A percentile compares a stretch with the other conserved stretches of the same genome.
phyloP scores from a whole-genome alignment of 2,113 vertebrate genomes.

The Phrynosoma platyrhinos region DNA sequence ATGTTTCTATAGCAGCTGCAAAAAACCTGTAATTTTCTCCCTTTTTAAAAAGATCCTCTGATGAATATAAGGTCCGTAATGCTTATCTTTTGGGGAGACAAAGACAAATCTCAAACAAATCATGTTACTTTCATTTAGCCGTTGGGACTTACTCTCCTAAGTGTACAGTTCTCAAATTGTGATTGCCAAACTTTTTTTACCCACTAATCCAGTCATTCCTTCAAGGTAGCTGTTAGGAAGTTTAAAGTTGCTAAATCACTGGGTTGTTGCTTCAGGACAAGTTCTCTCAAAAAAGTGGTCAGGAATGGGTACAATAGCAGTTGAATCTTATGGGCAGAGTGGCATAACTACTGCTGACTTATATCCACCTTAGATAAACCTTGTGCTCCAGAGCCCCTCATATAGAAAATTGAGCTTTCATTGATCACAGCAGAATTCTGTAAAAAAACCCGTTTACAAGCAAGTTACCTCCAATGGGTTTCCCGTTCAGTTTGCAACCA shows the following conservation, averaged over 20 bases:
- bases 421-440: conserved; percentile 75
- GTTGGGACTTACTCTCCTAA: conserved; percentile 78
- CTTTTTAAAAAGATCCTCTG: conserved; percentile 60
- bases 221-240: conserved; percentile 14
- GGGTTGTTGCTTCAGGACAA: conserved; percentile 20
- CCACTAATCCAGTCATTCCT: conserved; percentile 73
- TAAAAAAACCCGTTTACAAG: conserved; percentile 74
- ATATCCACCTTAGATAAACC: conserved; percentile 71
- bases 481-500: conserved; percentile 85
- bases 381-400: conserved; percentile 78
- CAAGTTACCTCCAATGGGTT: conserved; percentile 82
- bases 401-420: conserved; percentile 78
- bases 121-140: conserved; percentile 79
- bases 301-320: conserved; percentile 60
- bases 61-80: conserved; percentile 38
- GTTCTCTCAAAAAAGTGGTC: conserved; percentile 18
- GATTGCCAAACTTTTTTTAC: conserved; percentile 85
- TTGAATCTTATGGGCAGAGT: conserved; percentile 63
- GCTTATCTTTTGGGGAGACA: conserved; percentile 55
- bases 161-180: conserved; percentile 80
- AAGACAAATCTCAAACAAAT: conserved; percentile 34
- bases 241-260: conserved; percentile 27
- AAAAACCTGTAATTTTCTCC: conserved; percentile 66
- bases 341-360: conserved; percentile 63
- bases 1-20: conserved; percentile 73